Evolutionary conservation across 2,113 vertebrate species (phyloP).

Genomic region (Eulacestoma nigropectus): DNA sequence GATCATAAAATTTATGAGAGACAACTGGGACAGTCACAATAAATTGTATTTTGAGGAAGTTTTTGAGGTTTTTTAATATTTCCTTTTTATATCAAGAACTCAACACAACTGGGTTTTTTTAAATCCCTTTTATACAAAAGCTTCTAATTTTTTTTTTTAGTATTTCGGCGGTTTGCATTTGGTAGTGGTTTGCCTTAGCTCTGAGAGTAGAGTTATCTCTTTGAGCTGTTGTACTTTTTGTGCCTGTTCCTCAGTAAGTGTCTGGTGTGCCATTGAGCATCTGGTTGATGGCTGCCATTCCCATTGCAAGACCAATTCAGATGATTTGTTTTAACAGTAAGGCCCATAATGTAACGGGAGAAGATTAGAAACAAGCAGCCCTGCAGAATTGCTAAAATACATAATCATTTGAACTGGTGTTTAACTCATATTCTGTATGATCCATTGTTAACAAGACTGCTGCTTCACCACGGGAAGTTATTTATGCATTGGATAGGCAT

Average conservation of each 20-base stretch:
- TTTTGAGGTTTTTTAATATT: background rate
- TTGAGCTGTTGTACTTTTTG: background rate
- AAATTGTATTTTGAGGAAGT: fast-evolving
- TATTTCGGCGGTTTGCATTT: fast-evolving
- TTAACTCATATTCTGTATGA: background rate
- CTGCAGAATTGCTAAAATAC: background rate
- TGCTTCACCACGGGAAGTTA: background rate
- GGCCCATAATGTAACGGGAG: background rate
- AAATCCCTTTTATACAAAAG: background rate
- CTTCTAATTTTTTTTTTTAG: background rate
- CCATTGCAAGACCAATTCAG: background rate
- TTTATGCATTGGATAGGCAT: background rate
- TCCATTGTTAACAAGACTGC: background rate
- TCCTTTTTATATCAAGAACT: background rate
- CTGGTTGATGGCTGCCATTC: background rate
- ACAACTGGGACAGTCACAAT: background rate
- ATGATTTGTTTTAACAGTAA: background rate
- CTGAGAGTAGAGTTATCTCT: background rate
- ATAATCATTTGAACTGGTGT: background rate
- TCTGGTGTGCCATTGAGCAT: background rate
- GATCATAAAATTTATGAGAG: background rate
- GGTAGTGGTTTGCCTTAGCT: background rate
- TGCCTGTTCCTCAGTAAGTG: background rate
- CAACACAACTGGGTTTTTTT: background rate
- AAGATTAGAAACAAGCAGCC: background rate